Conservation (phyloP, 2,888 invertebrate species). For the Tromatobia lineatoria region DNA sequence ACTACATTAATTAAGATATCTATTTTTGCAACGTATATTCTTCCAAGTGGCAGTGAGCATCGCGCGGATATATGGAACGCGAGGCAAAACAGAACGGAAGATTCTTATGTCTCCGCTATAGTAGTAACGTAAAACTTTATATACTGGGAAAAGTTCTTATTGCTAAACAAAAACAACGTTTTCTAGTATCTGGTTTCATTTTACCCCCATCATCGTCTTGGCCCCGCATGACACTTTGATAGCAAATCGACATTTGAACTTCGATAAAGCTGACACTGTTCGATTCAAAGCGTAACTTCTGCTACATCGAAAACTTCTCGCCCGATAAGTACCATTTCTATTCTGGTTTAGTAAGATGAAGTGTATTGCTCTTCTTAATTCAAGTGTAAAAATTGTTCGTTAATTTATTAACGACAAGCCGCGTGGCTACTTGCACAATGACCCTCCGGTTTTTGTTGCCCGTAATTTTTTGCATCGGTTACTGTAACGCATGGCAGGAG, state of each 20-base stretch:
- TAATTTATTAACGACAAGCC: conserved; percentile 8
- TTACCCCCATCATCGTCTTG: not conserved
- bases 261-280: not conserved
- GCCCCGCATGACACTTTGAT: conserved; percentile 1
- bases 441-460: conserved; percentile 69
- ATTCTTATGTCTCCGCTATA: not conserved
- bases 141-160: not conserved
- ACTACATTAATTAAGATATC: too few relatives aligned
- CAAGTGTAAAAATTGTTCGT: not conserved
- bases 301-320: not conserved
- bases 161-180: not conserved
- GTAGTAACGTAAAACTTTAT: not conserved
- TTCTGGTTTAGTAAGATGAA: conserved; percentile 37
- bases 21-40: too few relatives aligned
- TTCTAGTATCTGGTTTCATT: not conserved
- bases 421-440: conserved; percentile 68
- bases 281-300: not conserved
- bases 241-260: conserved; percentile 5
- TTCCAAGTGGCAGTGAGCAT: too few relatives aligned
- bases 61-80: not conserved
- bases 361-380: conserved; percentile 18
- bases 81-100: not conserved
- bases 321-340: not conserved
- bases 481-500: conserved; percentile 78
- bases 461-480: conserved; percentile 70